Percentiles rank a stretch among this genome's conserved stretches.
Evolutionary conservation across 2,888 invertebrate genomes (phyloP).

Genomic region (Andrena bicolor): DNA sequence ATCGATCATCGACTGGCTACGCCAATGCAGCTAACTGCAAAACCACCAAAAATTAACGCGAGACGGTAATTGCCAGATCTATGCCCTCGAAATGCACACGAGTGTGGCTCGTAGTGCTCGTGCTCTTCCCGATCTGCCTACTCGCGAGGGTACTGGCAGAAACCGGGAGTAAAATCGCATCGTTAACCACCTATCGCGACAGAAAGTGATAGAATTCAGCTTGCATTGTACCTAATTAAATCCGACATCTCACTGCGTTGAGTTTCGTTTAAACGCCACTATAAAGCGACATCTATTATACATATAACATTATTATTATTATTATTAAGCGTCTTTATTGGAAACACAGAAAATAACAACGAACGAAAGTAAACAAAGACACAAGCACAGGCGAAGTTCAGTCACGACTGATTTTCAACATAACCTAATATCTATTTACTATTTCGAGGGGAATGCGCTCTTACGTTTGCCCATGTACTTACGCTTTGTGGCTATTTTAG

Average conservation of each 20-base stretch:
- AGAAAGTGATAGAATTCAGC: conserved; percentile 36
- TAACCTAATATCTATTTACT: conserved; percentile 3
- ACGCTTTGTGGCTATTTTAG: neutral
- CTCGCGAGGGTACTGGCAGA: conserved; percentile 1
- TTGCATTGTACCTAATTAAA: conserved; percentile 41
- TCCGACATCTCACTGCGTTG: conserved; percentile 39
- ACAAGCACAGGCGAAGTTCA: too few relatives aligned
- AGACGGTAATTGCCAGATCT: conserved; percentile 53
- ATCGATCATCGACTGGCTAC: conserved; percentile 57
- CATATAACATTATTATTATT: too few relatives aligned
- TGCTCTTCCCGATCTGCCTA: neutral
- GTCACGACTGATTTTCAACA: too few relatives aligned
- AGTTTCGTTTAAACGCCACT: conserved; percentile 15
- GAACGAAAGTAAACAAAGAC: too few relatives aligned
- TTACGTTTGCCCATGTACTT: neutral
- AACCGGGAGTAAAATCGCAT: conserved; percentile 20
- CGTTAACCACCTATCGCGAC: conserved; percentile 19
- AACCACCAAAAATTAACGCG: conserved; percentile 57
- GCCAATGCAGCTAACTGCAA: conserved; percentile 50
- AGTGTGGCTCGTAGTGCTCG: conserved; percentile 19
- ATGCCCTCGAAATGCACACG: conserved; percentile 29
- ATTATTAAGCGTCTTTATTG: too few relatives aligned
- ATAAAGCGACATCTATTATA: neutral
- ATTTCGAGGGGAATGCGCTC: neutral
- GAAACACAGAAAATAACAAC: too few relatives aligned